Base-by-base conservation (phyloP, 2,888 invertebrate genomes). In the Agrochola lychnidis region DNA sequence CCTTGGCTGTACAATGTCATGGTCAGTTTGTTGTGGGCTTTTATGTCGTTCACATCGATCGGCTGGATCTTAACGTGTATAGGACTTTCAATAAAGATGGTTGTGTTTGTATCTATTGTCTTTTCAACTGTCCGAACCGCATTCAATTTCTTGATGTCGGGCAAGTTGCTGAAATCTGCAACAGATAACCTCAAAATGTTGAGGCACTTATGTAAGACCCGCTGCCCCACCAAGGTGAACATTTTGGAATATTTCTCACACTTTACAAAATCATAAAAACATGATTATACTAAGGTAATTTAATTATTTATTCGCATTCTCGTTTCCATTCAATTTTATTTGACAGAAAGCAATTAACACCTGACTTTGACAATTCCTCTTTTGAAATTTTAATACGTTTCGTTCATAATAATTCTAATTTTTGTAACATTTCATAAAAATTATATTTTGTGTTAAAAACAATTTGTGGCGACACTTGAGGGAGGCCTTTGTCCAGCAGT, bases 121-220 rank as follows among this genome's bases (percentile, higher is more conserved):
- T 96, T 97, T 89, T 97, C 97, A 12, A 97, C 96, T 5, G 96
- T 96, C 85, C 96, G 94, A 56, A 97, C 94, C 22, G 95, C 89
- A 86, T 95, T 96, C 83, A 97, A 91, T 66, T 95, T 96, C 89
- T 95, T 94, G 79, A 96, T 89, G 89, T 96, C 96, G 45, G 96
- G 96, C 77, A 95, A 91, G 87, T 88, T 96, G 85, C 94, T 95
- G 78, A 94, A 96, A 86, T 96, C 94, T 76, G 92, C 92, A 84
- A 94, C 90, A 88, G 94, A 90, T 97, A 97, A 96, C 97, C 97
- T 97, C 94, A 97, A 96, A 95, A 95, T 93, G 86, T 95, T 96
- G 89, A 95, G 93, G 89, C 94, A 95, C 92, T 95, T 96, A 93
- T 95, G 93, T 93, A 96, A 93, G 89, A 94, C 93, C 76, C 95